phyloP scores from a whole-genome alignment of 2,113 vertebrate species.

The Lethenteron reissneri region DNA sequence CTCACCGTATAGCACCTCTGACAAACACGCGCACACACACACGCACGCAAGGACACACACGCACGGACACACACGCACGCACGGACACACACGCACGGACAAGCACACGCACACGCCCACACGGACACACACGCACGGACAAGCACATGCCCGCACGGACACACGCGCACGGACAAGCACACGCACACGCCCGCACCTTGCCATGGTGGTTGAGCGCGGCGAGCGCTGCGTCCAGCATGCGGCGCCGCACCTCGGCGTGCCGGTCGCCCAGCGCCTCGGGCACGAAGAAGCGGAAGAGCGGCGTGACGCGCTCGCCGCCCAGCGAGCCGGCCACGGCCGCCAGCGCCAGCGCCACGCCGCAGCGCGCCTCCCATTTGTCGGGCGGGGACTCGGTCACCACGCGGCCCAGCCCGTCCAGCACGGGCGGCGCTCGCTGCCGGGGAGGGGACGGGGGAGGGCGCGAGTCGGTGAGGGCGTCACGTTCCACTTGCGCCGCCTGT shows the following conservation, averaged over 20 bases:
- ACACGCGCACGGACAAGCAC: not conserved
- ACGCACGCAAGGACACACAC: not conserved
- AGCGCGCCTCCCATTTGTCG: slow-evolving; percentile 95
- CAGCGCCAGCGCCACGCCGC: slow-evolving; percentile 71
- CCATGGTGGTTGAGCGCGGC: slow-evolving; percentile 76
- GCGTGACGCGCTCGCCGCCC: slow-evolving; percentile 64
- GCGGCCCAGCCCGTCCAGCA: slow-evolving; percentile 73
- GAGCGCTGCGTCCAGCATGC: slow-evolving; percentile 83
- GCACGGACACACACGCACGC: slow-evolving; percentile 4
- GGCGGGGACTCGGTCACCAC: slow-evolving; percentile 84
- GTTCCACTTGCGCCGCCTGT: too few relatives aligned
- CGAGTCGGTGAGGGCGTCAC: too few relatives aligned
- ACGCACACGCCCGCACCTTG: slow-evolving; percentile 34
- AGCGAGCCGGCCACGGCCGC: slow-evolving; percentile 74
- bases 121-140: slow-evolving; percentile 17
- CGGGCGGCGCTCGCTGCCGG: slow-evolving; percentile 35
- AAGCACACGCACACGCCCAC: slow-evolving; percentile 8
- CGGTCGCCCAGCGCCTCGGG: slow-evolving; percentile 90
- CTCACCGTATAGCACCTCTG: too few relatives aligned
- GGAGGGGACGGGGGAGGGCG: too few relatives aligned
- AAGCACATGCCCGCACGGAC: not conserved
- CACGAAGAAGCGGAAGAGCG: slow-evolving; percentile 86
- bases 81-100: slow-evolving; percentile 17
- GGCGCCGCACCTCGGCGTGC: slow-evolving; percentile 63
- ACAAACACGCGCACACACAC: not conserved